These are phyloP conservation scores for Cassiopea andromeda DNA, from an alignment of 30 jellyfish, hydroid and myxozoan genomes.

Conservation along the genomic window DNA sequence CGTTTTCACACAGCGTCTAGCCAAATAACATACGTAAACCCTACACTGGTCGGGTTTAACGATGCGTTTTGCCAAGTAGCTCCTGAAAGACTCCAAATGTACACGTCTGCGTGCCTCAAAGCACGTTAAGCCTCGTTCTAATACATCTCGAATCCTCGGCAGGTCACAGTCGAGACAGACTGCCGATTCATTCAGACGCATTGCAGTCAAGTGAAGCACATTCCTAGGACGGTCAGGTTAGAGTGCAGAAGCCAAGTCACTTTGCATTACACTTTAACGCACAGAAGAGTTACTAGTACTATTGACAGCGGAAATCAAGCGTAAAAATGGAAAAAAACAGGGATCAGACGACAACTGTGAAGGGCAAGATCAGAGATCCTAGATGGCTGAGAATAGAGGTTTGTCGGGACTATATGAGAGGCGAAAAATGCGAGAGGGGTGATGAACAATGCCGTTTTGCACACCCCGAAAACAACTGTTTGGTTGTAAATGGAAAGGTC, in stretches of 20 bases:
- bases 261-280: neutral
- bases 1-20: neutral
- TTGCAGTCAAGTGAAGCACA: neutral
- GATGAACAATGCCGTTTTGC: conserved; percentile 71
- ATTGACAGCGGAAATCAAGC: neutral
- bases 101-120: neutral
- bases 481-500: conserved; percentile 51
- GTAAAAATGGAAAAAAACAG: conserved; percentile 3
- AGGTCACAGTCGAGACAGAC: conserved; percentile 7
- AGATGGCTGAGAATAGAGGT: conserved; percentile 71
- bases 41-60: neutral
- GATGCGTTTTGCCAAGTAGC: neutral
- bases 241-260: conserved; percentile 28
- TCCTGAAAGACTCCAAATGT: neutral
- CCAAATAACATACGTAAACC: neutral
- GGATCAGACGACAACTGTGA: conserved; percentile 31
- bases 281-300: neutral
- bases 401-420: conserved; percentile 64
- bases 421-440: conserved; percentile 56
- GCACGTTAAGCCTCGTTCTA: conserved; percentile 21
- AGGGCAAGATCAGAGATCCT: conserved; percentile 72
- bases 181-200: neutral
- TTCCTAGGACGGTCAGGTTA: conserved; percentile 25
- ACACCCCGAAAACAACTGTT: conserved; percentile 56
- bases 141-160: neutral